These are phyloP conservation scores for Trinorchestia longiramus DNA, from an alignment of 1,140 invertebrate species.

Conservation along the genomic window DNA sequence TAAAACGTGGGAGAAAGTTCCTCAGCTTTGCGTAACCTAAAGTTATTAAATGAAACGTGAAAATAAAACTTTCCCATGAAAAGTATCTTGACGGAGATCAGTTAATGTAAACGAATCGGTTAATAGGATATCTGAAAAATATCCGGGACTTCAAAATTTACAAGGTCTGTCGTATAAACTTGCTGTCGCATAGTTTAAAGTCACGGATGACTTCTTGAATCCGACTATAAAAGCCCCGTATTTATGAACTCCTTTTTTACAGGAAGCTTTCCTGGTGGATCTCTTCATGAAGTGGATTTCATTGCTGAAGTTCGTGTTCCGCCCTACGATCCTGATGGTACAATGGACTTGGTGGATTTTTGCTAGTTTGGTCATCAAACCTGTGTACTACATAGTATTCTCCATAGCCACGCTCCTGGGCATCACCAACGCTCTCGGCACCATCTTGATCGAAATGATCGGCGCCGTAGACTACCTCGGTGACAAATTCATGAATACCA, in stretches of 20 bases:
- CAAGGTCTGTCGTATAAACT: no score
- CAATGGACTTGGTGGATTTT: background rate
- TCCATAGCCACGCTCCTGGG: background rate
- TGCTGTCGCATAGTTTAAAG: no score
- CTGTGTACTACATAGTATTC: background rate
- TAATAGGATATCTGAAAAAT: no score
- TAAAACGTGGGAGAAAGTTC: no score
- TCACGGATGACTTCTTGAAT: no score
- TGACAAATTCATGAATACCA: conserved; percentile 19
- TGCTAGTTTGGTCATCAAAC: background rate
- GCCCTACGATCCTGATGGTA: background rate
- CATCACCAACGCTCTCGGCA: background rate
- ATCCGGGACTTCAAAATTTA: no score
- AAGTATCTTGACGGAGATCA: no score
- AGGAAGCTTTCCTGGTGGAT: background rate
- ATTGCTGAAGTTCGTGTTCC: background rate
- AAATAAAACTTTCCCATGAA: no score
- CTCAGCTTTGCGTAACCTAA: no score
- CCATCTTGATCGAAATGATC: background rate
- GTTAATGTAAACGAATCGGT: no score
- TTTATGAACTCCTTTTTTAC: background rate
- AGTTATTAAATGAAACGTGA: no score
- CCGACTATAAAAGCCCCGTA: no score
- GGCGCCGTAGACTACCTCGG: background rate
- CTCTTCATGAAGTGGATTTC: background rate